These are phyloP conservation scores for Bimastos eiseni DNA, from an alignment of 2,888 invertebrate genomes.

Conservation along the genomic window DNA sequence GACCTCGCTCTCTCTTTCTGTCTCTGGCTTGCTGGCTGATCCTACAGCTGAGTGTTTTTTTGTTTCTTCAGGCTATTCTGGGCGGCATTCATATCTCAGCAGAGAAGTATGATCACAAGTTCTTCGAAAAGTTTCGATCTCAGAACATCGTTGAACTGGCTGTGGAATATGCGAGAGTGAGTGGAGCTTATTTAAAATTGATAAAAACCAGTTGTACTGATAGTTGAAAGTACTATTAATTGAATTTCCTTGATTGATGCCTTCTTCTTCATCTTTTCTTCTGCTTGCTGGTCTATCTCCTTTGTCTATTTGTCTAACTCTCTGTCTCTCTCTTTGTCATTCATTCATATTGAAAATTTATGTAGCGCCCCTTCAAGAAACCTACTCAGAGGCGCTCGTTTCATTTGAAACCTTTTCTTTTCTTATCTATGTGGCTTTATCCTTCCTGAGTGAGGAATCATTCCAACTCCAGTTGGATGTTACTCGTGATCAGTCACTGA, in stretches of 20 bases:
- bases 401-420: not conserved
- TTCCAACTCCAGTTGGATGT: not conserved
- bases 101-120: slow-evolving; percentile 70
- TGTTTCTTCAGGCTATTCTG: slow-evolving; percentile 67
- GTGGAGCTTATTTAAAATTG: slow-evolving; percentile 48
- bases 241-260: not conserved
- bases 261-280: not conserved
- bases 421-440: not conserved
- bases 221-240: not conserved
- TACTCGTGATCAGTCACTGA: not conserved
- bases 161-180: slow-evolving; percentile 72
- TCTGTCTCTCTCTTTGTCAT: too few species aligned
- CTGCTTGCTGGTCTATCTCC: not conserved
- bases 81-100: slow-evolving; percentile 66
- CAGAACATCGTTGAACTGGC: slow-evolving; percentile 70
- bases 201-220: not conserved
- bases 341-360: too few species aligned
- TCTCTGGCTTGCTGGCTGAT: not conserved
- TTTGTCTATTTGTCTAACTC: not conserved
- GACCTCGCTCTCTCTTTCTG: too few species aligned
- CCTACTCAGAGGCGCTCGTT: too few species aligned
- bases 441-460: not conserved
- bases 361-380: too few species aligned
- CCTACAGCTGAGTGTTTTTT: not conserved
- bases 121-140: slow-evolving; percentile 73